These are phyloP conservation scores for Drosophila suboccidentalis DNA, from an alignment of 2,888 invertebrate genomes.

Conservation along the genomic window DNA sequence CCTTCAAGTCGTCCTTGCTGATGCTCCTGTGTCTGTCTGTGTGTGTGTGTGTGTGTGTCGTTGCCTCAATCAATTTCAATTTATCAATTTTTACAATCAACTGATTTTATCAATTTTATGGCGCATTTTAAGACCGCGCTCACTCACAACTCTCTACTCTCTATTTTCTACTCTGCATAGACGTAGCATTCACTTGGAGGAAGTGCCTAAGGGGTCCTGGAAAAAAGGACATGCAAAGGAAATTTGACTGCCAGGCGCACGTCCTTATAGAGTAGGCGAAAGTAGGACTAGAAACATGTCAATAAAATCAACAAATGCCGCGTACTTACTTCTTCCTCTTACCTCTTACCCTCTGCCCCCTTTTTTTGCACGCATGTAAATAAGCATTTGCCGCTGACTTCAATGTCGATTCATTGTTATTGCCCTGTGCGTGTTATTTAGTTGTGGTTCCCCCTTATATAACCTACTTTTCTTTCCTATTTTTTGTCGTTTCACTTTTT, in stretches of 20 bases:
- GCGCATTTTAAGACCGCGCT: constrained; percentile 73
- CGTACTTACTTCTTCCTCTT: background rate
- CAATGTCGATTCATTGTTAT: constrained; percentile 60
- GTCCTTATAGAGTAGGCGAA: constrained; percentile 21
- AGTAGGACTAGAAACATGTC: constrained; percentile 64
- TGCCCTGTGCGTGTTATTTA: constrained; percentile 45
- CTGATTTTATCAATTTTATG: constrained; percentile 81
- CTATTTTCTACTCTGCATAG: constrained; percentile 4
- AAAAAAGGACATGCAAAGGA: constrained; percentile 54
- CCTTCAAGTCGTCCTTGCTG: constrained; percentile 24
- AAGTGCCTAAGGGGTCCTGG: constrained; percentile 3
- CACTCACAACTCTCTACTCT: constrained; percentile 17
- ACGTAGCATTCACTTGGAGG: background rate
- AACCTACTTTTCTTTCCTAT: constrained; percentile 17
- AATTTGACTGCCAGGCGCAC: constrained; percentile 68
- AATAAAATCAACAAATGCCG: constrained; percentile 79
- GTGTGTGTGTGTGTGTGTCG: constrained; percentile 22
- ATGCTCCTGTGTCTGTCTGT: constrained; percentile 4
- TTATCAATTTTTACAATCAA: constrained; percentile 81
- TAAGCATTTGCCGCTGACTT: constrained; percentile 56
- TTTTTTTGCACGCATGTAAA: constrained; percentile 58
- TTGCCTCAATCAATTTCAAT: constrained; percentile 80
- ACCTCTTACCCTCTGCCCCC: constrained; percentile 4
- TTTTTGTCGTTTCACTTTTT: background rate
- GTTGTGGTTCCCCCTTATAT: constrained; percentile 30